Percentiles rank a stretch among this genome's conserved stretches.
These are phyloP conservation scores for Latheticus oryzae DNA, from an alignment of 2,888 invertebrate species.

Conservation along the genomic window DNA sequence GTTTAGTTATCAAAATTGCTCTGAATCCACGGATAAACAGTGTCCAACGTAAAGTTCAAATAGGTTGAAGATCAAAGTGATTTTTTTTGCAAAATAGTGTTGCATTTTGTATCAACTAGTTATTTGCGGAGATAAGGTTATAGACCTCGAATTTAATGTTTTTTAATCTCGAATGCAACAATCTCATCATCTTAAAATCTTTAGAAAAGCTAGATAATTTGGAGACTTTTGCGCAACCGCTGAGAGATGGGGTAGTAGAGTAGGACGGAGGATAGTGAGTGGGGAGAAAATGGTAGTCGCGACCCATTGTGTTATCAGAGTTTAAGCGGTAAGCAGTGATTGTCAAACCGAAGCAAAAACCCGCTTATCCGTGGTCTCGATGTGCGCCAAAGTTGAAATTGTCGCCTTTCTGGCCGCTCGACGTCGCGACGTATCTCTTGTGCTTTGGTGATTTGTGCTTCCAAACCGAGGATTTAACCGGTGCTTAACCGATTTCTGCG, in stretches of 20 bases:
- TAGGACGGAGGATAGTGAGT: conserved; percentile 45
- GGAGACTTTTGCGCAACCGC: conserved; percentile 53
- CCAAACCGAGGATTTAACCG: conserved; percentile 1
- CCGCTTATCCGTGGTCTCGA: conserved; percentile 24
- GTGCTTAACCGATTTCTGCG: conserved; percentile 8
- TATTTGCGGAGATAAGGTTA: conserved; percentile 27
- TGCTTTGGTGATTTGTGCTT: conserved; percentile 28
- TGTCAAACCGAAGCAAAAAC: conserved; percentile 30
- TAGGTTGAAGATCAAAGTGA: too few relatives aligned
- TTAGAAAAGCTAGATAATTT: conserved; percentile 32
- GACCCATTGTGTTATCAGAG: conserved; percentile 53
- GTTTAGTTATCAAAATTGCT: too few relatives aligned
- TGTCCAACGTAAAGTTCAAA: too few relatives aligned
- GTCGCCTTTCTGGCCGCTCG: conserved; percentile 20
- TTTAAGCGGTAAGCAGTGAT: conserved; percentile 45
- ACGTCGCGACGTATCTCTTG: conserved; percentile 18
- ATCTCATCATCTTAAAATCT: conserved; percentile 7
- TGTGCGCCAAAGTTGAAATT: conserved; percentile 29
- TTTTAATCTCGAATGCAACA: conserved; percentile 18
- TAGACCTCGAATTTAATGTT: conserved; percentile 18
- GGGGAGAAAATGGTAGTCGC: conserved; percentile 47
- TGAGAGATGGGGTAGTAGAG: conserved; percentile 51
- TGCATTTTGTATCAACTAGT: too few relatives aligned
- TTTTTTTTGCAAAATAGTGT: too few relatives aligned
- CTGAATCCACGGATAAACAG: too few relatives aligned